Percentiles rank a stretch among this genome's conserved stretches.
phyloP scores from a whole-genome alignment of 2,797 vertebrate species.

The Brachymystax lenok region DNA sequence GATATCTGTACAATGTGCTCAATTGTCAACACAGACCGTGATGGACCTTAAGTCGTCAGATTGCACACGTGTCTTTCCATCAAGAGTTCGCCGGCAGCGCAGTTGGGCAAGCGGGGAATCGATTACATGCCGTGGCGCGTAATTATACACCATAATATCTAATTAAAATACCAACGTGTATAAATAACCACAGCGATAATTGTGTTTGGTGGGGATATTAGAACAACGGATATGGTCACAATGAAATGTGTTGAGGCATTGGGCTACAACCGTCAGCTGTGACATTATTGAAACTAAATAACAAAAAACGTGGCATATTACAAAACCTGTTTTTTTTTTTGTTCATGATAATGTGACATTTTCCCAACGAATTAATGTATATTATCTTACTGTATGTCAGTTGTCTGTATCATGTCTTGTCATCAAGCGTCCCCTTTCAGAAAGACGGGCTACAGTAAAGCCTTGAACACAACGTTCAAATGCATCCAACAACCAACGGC shows the following conservation, averaged over 20 bases:
- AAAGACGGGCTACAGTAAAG: background rate
- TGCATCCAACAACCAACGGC: background rate
- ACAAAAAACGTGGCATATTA: constrained; percentile 2
- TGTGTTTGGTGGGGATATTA: background rate
- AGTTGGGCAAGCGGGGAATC: background rate
- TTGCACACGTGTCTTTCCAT: constrained; percentile 45
- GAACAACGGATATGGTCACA: background rate
- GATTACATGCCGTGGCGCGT: constrained; percentile 40
- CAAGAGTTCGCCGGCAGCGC: constrained; percentile 4
- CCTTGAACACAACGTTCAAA: background rate
- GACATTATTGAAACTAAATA: background rate
- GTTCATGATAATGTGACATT: background rate
- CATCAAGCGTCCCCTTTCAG: background rate
- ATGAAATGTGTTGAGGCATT: background rate
- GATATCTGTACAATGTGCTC: background rate
- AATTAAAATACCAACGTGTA: constrained; percentile 17
- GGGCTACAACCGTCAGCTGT: background rate
- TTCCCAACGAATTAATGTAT: background rate
- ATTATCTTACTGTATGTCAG: background rate
- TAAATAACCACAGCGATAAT: background rate
- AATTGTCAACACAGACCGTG: background rate
- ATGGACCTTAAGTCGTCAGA: background rate
- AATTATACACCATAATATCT: constrained; percentile 44
- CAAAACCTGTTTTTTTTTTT: constrained; percentile 16
- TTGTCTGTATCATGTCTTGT: background rate